Evolutionary conservation across 1,140 invertebrate genomes (phyloP), one percentile per base, ranked within the genome.

Genomic region (Panagrolaimus sp.): DNA sequence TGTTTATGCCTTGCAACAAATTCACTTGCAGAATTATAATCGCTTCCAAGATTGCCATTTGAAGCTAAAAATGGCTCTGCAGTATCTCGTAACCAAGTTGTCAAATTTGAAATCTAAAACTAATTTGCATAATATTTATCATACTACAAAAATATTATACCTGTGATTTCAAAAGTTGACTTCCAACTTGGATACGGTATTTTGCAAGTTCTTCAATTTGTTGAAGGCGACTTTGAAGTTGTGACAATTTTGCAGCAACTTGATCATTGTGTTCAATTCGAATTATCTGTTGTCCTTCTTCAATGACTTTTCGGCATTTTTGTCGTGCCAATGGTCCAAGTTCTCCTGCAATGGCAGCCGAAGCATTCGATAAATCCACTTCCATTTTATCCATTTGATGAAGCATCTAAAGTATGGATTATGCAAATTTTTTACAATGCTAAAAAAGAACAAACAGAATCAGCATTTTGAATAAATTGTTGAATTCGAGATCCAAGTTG

Each of bases 301-400:
- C 71, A 43, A 82, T 81, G 5, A 82, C 26, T 7, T 73, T 63
- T 44, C 65, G 44, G 43, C 47, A 21, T 48, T 73, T 73, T 74
- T 73, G 70, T 55, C 63, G 21, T 0, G 71, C 72, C 1, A 72
- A 38, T 10, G 70, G 48, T 52, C 70, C 79, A 21, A 82, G 55
- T 67, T 82, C 80, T 38, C 78, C 82, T 8, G 80, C 81, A 66
- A 82, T 76, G 26, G 80, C 70, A 9, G 71, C 75, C 65, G 71
- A 78, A 32, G 80, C 80, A 62, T 73, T 73, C 45, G 69, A 24
- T 67, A 75, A 65, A 68, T 76, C 71, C 43, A 65, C 17, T 46
- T 63, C 55, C 81, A 82, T 82, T 71, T 78, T 71, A 28, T 69
- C 65, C 17, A 82, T 72, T 72, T 82, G 80, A 47, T 73, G 67